Evolutionary conservation across 2,113 vertebrate genomes (phyloP), one percentile per base, ranked within the genome.

Genomic region (Mustelus asterias): DNA sequence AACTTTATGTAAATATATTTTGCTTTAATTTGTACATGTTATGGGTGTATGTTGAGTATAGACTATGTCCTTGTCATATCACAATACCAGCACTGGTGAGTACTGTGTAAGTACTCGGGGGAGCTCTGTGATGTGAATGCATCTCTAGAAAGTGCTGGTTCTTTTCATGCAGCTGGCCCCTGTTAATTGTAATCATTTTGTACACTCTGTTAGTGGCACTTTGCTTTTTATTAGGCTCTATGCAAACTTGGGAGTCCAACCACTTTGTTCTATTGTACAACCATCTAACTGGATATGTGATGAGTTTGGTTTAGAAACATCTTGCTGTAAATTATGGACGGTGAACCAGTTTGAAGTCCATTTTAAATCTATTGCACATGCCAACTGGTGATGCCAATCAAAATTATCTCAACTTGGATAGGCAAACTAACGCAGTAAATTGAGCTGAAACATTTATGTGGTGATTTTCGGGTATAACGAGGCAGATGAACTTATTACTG

Each of bases 1-100:
- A 94, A 26, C 37, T 14, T 29, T 72, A 1, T 92, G 92, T 94
- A 95, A 76, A 95, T 70, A 83, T 83, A 70, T 54, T 95, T 93
- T 95, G 69, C 67, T 95, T 95, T 95, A 44, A 95, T 44, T 94
- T 95, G 94, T 76, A 95, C 69, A 70, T 94, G 41, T 95, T 95
- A 26, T 26, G 94, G 44, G 44, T 72, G 24, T 72, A 72, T 95
- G 41, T 76, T 72, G 67, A 76, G 22, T 95, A 95, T 41, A 60
- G 33, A 72, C 22, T 95, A 70, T 94, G 26, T 95, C 54, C 37
- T 54, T 95, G 67, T 95, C 10, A 33, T 48, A 54, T 72, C 41
- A 8, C 44, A 93, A 93, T 93, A 37, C 60, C 7, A 37, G 33
- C 89, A 22, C 37, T 26, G 41, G 4, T 70, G 67, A 24, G 63